Evolutionary conservation across 2,113 vertebrate species (phyloP).

Genomic region (Chaetura pelagica): DNA sequence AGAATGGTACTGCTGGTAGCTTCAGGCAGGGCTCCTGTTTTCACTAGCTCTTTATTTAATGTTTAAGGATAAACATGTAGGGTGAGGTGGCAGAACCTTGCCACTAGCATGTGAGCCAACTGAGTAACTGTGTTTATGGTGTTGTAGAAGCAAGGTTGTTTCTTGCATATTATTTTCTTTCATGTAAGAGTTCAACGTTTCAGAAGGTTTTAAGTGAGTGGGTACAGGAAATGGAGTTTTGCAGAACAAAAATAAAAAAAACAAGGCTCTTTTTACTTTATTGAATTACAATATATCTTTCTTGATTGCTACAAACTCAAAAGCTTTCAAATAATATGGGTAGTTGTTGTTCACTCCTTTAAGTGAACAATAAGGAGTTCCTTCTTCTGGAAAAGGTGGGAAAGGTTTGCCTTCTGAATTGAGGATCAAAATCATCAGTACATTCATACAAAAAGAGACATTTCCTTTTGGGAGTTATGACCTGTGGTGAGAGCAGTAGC

Average conservation of each 20-base stretch:
- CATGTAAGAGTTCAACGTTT: background rate
- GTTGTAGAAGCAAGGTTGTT: background rate
- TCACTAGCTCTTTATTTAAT: background rate
- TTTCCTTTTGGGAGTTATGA: background rate
- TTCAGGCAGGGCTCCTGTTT: background rate
- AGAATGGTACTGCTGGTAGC: background rate
- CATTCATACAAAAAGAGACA: accelerated
- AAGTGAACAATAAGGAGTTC: background rate
- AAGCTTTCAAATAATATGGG: background rate
- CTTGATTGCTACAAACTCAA: background rate
- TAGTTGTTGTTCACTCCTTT: background rate
- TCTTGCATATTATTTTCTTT: accelerated
- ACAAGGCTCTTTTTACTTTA: background rate
- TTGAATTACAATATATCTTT: background rate
- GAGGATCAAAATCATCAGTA: background rate
- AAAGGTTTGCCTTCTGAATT: background rate
- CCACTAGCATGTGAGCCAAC: background rate
- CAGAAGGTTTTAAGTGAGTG: background rate
- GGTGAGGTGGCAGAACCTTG: background rate
- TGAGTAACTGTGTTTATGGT: background rate
- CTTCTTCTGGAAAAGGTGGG: background rate
- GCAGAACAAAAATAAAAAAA: background rate
- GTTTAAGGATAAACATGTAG: background rate
- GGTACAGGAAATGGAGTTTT: background rate
- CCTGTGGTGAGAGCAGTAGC: background rate